phyloP scores from a whole-genome alignment of 64 coral and sea anemone species.

The Astreopora myriophthalma region DNA sequence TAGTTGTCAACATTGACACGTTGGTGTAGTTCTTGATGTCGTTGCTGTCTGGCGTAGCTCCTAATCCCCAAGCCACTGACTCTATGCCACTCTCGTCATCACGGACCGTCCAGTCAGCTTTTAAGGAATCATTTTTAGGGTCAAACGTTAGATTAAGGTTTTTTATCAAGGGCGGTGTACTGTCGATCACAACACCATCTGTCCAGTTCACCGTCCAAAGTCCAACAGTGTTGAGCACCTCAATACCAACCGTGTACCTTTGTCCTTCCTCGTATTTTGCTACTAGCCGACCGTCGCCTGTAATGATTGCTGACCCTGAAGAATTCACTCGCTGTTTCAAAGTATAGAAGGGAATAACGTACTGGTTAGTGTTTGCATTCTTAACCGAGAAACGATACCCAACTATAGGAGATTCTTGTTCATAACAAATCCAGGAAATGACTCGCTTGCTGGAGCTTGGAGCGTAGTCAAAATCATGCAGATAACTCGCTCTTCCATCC shows the following conservation, averaged over 20 bases:
- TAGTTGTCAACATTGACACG: not conserved
- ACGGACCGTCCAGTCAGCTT: constrained; percentile 58
- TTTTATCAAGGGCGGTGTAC: constrained; percentile 69
- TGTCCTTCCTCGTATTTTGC: constrained; percentile 46
- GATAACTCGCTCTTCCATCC: constrained; percentile 21
- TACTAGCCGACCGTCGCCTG: constrained; percentile 68
- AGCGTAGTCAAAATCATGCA: constrained; percentile 34
- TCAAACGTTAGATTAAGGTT: constrained; percentile 54
- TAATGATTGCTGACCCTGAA: constrained; percentile 57
- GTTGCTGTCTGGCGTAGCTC: constrained; percentile 60
- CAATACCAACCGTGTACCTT: constrained; percentile 72
- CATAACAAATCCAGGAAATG: constrained; percentile 80
- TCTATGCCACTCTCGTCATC: constrained; percentile 80
- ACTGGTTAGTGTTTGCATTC: constrained; percentile 33
- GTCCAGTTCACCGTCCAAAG: constrained; percentile 77
- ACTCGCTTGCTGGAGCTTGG: constrained; percentile 39
- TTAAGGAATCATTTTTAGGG: constrained; percentile 49
- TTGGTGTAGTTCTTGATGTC: constrained; percentile 60
- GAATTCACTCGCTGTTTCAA: constrained; percentile 40
- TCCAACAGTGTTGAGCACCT: constrained; percentile 72
- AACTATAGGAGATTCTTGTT: constrained; percentile 68
- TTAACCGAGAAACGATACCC: constrained; percentile 70
- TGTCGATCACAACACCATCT: constrained; percentile 75
- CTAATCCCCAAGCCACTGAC: constrained; percentile 70
- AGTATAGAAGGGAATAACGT: constrained; percentile 70